Conservation (phyloP, 2,888 invertebrate species). For the Mamestra brassicae region DNA sequence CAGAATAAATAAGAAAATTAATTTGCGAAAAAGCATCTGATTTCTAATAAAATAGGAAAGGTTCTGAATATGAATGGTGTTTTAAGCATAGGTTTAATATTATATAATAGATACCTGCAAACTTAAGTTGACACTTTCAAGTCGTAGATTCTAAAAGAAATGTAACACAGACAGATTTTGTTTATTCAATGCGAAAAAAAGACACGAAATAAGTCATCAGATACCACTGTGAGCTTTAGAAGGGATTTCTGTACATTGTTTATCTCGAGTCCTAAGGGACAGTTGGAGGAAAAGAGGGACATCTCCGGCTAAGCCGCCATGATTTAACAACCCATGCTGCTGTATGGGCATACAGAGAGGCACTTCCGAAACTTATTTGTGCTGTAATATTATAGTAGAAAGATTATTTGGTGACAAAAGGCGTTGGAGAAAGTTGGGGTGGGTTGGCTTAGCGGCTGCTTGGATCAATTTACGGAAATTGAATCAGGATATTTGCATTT, state of each 20-base stretch:
- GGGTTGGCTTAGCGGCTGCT: constrained; percentile 5
- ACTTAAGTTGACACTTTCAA: background rate
- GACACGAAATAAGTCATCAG: constrained; percentile 71
- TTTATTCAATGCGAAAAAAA: constrained; percentile 61
- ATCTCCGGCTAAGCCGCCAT: constrained; percentile 71
- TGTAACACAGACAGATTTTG: background rate
- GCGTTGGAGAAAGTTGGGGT: background rate
- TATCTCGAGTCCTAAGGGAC: constrained; percentile 81
- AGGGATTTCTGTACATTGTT: constrained; percentile 79
- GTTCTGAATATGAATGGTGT: background rate
- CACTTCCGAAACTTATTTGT: constrained; percentile 37
- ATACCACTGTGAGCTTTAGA: constrained; percentile 73
- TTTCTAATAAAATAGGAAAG: background rate
- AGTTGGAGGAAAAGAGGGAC: constrained; percentile 75
- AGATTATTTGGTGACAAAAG: constrained; percentile 18
- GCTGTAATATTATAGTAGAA: constrained; percentile 1
- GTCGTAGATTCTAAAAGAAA: background rate
- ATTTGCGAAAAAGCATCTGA: background rate
- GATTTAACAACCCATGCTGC: constrained; percentile 65
- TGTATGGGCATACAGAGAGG: constrained; percentile 24
- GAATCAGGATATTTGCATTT: background rate
- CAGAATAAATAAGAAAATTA: background rate
- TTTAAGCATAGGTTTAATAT: background rate
- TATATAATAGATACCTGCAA: background rate
- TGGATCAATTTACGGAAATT: background rate